phyloP scores from a whole-genome alignment of 2,888 invertebrate species.

The Hypomecis punctinalis region DNA sequence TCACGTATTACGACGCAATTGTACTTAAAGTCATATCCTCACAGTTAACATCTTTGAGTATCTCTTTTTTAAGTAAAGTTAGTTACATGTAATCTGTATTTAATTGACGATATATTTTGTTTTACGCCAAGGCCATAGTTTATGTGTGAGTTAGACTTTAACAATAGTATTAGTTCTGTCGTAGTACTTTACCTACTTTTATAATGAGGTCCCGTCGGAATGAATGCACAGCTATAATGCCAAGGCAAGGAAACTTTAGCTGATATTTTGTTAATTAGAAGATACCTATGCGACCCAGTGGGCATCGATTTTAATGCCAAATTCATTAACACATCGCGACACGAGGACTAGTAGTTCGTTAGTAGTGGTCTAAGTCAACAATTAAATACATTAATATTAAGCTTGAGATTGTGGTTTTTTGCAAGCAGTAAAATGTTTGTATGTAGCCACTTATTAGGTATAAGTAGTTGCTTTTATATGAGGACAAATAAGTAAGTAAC shows the following conservation, averaged over 20 bases:
- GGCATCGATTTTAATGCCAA: slow-evolving; percentile 38
- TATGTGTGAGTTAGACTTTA: slow-evolving; percentile 13
- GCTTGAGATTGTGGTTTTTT: too few species aligned
- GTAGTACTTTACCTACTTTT: slow-evolving; percentile 15
- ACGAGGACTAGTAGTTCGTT: not conserved
- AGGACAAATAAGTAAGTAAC: too few species aligned
- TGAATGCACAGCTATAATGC: slow-evolving; percentile 25
- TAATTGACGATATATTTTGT: slow-evolving; percentile 36
- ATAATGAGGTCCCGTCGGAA: slow-evolving; percentile 8
- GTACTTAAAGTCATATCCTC: not conserved
- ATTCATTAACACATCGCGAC: slow-evolving; percentile 36
- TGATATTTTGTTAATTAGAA: slow-evolving; percentile 51
- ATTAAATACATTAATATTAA: too few species aligned
- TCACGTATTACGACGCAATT: too few species aligned
- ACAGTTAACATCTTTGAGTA: slow-evolving; percentile 10
- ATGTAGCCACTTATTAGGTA: too few species aligned
- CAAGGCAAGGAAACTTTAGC: slow-evolving; percentile 38
- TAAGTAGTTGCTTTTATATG: too few species aligned
- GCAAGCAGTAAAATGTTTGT: too few species aligned
- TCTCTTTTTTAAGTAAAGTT: slow-evolving; percentile 21
- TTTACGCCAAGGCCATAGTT: slow-evolving; percentile 32
- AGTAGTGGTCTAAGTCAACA: too few species aligned
- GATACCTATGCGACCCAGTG: slow-evolving; percentile 30
- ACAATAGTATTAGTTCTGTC: not conserved
- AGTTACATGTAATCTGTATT: slow-evolving; percentile 34